phyloP scores from a whole-genome alignment of 1,140 invertebrate genomes.

The Brachionus rotundiformis region DNA sequence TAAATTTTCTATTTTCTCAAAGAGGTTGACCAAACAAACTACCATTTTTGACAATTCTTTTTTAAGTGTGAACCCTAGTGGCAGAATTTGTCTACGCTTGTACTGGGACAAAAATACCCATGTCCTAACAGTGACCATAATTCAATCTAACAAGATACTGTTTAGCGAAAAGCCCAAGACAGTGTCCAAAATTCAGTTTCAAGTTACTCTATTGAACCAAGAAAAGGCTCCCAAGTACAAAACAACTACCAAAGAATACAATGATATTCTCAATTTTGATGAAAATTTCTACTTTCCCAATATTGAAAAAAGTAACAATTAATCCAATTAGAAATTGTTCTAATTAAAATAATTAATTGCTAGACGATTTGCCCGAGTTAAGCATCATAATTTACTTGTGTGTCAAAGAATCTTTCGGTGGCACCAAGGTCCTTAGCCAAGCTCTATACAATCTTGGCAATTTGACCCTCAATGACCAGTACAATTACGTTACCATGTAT shows the following conservation, averaged over 20 bases:
- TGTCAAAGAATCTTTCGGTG: slow-evolving; percentile 45
- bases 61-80: neutral
- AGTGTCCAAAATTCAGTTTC: slow-evolving; percentile 42
- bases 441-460: neutral
- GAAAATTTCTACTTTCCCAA: slow-evolving; percentile 51
- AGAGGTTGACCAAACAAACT: slow-evolving; percentile 14
- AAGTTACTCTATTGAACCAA: slow-evolving; percentile 38
- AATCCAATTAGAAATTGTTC: too few species aligned
- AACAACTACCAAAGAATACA: slow-evolving; percentile 44
- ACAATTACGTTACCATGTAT: slow-evolving; percentile 31
- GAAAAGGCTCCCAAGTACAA: slow-evolving; percentile 49
- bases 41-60: slow-evolving; percentile 11
- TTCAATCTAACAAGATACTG: slow-evolving; percentile 25
- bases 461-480: neutral
- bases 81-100: slow-evolving; percentile 18
- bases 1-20: neutral
- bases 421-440: neutral
- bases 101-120: slow-evolving; percentile 35
- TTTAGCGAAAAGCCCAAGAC: slow-evolving; percentile 15
- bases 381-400: neutral
- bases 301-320: slow-evolving; percentile 5
- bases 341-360: too few species aligned
- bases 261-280: slow-evolving; percentile 35
- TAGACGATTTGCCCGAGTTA: slow-evolving; percentile 6
- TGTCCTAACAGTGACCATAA: slow-evolving; percentile 28